Base-by-base conservation (phyloP, 2,888 invertebrate genomes). In the Pycnomerus fuliginosus region DNA sequence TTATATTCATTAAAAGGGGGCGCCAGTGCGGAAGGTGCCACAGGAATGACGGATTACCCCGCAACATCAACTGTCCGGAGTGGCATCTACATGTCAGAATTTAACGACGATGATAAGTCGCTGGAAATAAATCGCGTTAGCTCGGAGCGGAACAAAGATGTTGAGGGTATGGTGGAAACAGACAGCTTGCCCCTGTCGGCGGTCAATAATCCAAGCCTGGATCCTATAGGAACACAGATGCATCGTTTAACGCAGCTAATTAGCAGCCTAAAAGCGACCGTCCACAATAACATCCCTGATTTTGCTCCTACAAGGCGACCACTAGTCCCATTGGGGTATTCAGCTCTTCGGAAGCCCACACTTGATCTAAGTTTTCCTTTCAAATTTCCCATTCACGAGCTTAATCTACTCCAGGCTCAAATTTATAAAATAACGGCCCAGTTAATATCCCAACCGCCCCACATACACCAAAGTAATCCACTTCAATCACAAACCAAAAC, bases 341-440 rank as follows among this genome's bases (percentile, higher is more conserved):
- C 38, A 34, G 24, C 22, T 8, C 30, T 25, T 22, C 20, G 23
- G 13, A 27, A 11, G 15, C 36, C 16, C 17, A 36, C 15, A 25
- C 23, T 10, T 36, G 37, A 44, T 44, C 22, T 14, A 37, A 43
- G 27, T 44, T 25, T 16, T 31, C 44, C 28, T 37, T 44, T 44
- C 32, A 44, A 20, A 11, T 12, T 36, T 40, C 31, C 35, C 35
- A 33, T 30, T 30, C 45, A 35, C 14, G 13, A 35, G 40, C 45
- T 40, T 40, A 35, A 40, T 40, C 34, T 27, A 16, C 36, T 30
- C 24, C 14, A n/a, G 22, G 33, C 8, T 11, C 29, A 39, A 25
- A 47, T 43, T 42, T 34, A 42, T 33, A 33, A 47, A 38, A 47
- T 43, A 34, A 43, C 36, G 38, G 27, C 25, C 38, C 29, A 38